Percentiles rank a stretch among this genome's conserved stretches.
phyloP scores from a whole-genome alignment of 2,888 invertebrate genomes.

The Alloscopus bannaensis region DNA sequence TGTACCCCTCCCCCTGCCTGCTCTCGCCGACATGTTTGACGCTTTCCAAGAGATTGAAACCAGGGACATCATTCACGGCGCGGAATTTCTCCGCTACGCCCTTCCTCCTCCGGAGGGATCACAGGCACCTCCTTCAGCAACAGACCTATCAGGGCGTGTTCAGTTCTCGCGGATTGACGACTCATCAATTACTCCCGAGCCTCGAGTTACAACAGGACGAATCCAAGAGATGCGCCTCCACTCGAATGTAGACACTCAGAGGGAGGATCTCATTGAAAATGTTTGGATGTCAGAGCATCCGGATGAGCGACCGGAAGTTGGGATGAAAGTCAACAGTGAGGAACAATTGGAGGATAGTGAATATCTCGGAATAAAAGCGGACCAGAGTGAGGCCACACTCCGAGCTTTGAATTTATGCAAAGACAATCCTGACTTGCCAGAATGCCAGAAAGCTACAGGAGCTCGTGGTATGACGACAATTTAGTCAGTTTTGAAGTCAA shows the following conservation, averaged over 20 bases:
- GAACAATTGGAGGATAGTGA: conserved; percentile 45
- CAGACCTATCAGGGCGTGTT: no score
- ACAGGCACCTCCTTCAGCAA: no score
- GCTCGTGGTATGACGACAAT: not conserved
- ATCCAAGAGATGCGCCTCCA: conserved; percentile 34
- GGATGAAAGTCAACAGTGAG: conserved; percentile 16
- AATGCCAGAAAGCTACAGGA: conserved; percentile 6
- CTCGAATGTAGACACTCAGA: no score
- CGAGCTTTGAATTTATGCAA: conserved; percentile 33
- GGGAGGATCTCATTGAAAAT: no score
- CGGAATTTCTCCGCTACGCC: conserved; percentile 56
- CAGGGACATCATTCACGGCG: conserved; percentile 57
- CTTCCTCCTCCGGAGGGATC: conserved; percentile 61
- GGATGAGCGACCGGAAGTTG: not conserved
- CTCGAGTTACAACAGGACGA: no score
- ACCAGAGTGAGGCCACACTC: conserved; percentile 33
- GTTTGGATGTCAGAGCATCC: conserved; percentile 18
- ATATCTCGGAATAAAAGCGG: conserved; percentile 43
- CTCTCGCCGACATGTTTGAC: conserved; percentile 62
- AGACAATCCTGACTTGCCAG: not conserved
- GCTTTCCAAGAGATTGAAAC: conserved; percentile 62
- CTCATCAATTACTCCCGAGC: no score
- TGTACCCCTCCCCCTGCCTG: conserved; percentile 67
- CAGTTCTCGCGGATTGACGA: no score
- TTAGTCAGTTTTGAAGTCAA: not conserved